Evolutionary conservation across 1,140 invertebrate species (phyloP).

Genomic region (Pentalonia nigronervosa): DNA sequence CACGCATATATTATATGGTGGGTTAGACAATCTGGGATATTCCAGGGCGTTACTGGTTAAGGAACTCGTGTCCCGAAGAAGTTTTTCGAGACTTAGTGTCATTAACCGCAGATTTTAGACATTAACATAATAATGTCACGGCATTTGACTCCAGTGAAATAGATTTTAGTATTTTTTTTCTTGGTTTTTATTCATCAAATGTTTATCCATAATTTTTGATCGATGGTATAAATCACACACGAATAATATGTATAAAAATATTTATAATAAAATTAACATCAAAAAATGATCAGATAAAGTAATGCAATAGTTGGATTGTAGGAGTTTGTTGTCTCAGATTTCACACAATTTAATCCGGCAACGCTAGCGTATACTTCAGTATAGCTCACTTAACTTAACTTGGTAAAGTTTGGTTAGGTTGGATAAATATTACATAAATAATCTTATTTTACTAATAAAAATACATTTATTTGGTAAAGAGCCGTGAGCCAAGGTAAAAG

Average conservation of each 20-base stretch:
- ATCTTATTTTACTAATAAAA: constrained; percentile 1
- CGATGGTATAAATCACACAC: neutral
- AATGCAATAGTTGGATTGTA: neutral
- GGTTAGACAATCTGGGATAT: too few relatives aligned
- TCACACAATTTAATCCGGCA: neutral
- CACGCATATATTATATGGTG: too few relatives aligned
- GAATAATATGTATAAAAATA: too few relatives aligned
- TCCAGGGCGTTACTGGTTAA: neutral
- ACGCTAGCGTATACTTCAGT: neutral
- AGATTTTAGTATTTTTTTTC: neutral
- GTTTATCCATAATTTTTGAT: neutral
- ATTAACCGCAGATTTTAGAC: neutral
- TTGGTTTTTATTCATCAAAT: neutral
- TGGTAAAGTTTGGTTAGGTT: neutral
- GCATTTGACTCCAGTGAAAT: neutral
- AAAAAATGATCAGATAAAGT: neutral
- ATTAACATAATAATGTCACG: neutral
- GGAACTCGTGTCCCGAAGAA: neutral
- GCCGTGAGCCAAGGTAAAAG: neutral
- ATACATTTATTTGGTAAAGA: neutral
- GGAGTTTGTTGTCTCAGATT: neutral
- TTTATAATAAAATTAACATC: neutral
- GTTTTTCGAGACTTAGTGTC: neutral
- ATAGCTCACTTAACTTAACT: neutral
- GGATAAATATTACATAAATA: too few relatives aligned